These are phyloP conservation scores for Pycnonotus jocosus DNA, from an alignment of 2,113 vertebrate species.

Conservation along the genomic window DNA sequence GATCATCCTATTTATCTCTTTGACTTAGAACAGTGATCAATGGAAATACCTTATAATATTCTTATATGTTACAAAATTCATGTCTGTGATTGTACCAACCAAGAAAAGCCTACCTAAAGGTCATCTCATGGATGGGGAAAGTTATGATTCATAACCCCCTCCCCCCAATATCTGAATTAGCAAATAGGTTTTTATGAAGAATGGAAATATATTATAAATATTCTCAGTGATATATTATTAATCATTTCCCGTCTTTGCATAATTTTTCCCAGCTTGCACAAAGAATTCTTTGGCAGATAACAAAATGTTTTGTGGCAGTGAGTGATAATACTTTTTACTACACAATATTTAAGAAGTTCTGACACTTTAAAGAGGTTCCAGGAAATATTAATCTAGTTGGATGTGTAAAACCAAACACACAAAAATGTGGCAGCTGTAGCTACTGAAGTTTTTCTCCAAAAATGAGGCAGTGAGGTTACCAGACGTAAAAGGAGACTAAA, in stretches of 20 bases:
- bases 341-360: neutral
- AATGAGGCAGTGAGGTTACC: neutral
- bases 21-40: neutral
- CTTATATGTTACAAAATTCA: neutral
- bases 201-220: neutral
- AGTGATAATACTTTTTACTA: neutral
- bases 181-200: neutral
- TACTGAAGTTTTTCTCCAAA: neutral
- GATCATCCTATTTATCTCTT: neutral
- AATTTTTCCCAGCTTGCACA: neutral
- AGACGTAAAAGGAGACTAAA: neutral
- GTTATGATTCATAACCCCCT: neutral
- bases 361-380: neutral
- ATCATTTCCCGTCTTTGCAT: neutral
- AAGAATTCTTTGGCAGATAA: constrained; percentile 37
- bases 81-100: neutral
- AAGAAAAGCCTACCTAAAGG: neutral
- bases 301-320: neutral
- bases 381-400: neutral
- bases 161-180: neutral
- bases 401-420: neutral
- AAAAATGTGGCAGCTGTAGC: neutral
- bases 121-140: neutral
- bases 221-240: neutral
- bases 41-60: neutral